Evolutionary conservation across 2,113 vertebrate species (phyloP).

Genomic region (Scomber japonicus): DNA sequence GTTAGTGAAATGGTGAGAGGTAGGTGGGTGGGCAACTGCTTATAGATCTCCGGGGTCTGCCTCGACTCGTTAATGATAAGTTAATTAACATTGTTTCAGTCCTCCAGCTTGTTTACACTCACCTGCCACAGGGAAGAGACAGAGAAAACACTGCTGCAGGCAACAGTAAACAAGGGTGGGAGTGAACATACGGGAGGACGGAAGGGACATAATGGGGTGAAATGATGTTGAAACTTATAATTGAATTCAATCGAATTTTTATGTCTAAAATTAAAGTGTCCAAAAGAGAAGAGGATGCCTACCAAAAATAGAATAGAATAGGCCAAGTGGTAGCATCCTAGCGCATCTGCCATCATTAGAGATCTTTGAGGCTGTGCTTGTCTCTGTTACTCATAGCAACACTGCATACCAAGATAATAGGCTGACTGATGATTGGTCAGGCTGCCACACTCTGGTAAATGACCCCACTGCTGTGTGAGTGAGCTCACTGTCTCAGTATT

Average conservation of each 20-base stretch:
- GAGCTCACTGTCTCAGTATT: constrained; percentile 82
- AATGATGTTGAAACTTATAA: constrained; percentile 22
- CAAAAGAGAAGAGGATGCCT: neutral
- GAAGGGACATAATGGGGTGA: constrained; percentile 27
- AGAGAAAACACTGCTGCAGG: constrained; percentile 73
- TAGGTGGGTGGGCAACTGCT: constrained; percentile 82
- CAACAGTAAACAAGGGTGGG: constrained; percentile 66
- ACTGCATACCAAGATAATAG: constrained; percentile 80
- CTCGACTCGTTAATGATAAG: constrained; percentile 76
- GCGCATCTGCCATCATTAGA: constrained; percentile 69
- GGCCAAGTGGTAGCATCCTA: constrained; percentile 54
- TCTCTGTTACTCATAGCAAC: constrained; percentile 84
- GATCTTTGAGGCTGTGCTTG: constrained; percentile 64
- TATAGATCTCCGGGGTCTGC: constrained; percentile 72
- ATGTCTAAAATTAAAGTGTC: neutral
- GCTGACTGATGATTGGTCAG: constrained; percentile 80
- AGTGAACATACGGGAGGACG: constrained; percentile 7
- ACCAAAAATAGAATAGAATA: constrained; percentile 20
- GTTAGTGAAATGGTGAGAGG: constrained; percentile 79
- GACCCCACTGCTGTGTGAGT: constrained; percentile 77
- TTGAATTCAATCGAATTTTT: constrained; percentile 5
- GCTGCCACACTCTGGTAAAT: constrained; percentile 74
- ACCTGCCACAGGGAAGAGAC: constrained; percentile 69
- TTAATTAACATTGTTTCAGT: constrained; percentile 83
- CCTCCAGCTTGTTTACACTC: constrained; percentile 74